Conservation (phyloP, 2,797 vertebrate species). For the Fringilla coelebs region DNA sequence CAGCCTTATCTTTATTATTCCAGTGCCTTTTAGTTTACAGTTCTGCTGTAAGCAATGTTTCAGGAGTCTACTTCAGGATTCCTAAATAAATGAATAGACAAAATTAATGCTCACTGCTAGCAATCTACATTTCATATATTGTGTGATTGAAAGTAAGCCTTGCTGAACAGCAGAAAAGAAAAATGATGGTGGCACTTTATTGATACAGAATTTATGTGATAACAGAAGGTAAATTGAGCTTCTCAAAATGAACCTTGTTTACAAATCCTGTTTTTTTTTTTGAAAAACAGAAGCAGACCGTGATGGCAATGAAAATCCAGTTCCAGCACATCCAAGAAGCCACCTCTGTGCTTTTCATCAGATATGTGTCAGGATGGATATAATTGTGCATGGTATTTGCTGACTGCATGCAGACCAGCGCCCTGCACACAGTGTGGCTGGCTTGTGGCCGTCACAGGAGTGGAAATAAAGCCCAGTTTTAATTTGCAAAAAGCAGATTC, state of each 20-base stretch:
- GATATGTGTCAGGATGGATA: background rate
- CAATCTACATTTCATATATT: constrained; percentile 58
- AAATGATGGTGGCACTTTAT: constrained; percentile 37
- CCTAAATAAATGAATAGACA: constrained; percentile 63
- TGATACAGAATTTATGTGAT: constrained; percentile 56
- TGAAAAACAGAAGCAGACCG: background rate
- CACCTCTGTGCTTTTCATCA: constrained; percentile 19
- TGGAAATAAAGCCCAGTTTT: background rate
- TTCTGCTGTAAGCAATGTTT: constrained; percentile 64
- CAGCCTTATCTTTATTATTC: constrained; percentile 81
- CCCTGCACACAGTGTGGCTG: background rate
- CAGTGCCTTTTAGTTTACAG: constrained; percentile 78
- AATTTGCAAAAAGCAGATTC: constrained; percentile 4
- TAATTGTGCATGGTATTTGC: background rate
- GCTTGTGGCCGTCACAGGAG: background rate
- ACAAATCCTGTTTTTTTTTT: background rate
- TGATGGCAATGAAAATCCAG: constrained; percentile 30
- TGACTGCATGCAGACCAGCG: background rate
- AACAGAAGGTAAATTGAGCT: constrained; percentile 56
- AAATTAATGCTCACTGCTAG: constrained; percentile 50
- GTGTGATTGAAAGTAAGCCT: constrained; percentile 48
- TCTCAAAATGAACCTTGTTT: constrained; percentile 57
- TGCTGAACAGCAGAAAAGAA: constrained; percentile 19
- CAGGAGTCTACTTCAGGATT: constrained; percentile 61
- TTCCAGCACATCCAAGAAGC: background rate